Percentiles rank a stretch among this genome's conserved stretches.
phyloP scores from a whole-genome alignment of 2,888 invertebrate genomes.

The Machimus atricapillus region DNA sequence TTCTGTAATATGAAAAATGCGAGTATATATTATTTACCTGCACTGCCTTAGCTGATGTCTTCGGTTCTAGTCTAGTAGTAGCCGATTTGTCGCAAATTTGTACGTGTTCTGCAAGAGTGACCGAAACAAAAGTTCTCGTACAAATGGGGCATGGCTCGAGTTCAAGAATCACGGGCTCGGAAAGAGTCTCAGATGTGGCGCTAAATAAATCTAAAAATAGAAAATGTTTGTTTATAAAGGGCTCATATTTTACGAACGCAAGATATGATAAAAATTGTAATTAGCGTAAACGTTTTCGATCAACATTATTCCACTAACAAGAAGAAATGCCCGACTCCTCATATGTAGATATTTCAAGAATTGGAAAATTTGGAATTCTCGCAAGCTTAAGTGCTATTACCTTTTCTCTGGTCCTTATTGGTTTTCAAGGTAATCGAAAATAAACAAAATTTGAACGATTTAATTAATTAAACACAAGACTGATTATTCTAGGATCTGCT shows the following conservation, averaged over 20 bases:
- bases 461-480: too few species aligned
- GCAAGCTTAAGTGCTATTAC: too few species aligned
- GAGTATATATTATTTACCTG: conserved; percentile 50
- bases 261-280: not conserved
- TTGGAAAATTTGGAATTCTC: too few species aligned
- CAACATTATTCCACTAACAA: not conserved
- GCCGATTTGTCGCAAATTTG: conserved; percentile 83
- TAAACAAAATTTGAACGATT: too few species aligned
- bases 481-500: too few species aligned
- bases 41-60: conserved; percentile 50
- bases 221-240: not conserved
- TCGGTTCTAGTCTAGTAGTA: conserved; percentile 59
- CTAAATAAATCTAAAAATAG: conserved; percentile 7
- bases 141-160: conserved; percentile 81
- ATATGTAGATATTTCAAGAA: too few species aligned
- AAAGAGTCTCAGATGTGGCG: not conserved
- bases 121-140: conserved; percentile 81
- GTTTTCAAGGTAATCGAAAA: too few species aligned
- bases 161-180: conserved; percentile 51
- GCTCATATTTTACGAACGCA: not conserved
- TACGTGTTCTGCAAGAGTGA: conserved; percentile 80
- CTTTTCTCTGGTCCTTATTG: too few species aligned
- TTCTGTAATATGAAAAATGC: too few species aligned
- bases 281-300: not conserved
- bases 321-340: not conserved